Evolutionary conservation across 1,140 invertebrate species (phyloP), one percentile per base, ranked within the genome.

Genomic region (Mactra quadrangularis): DNA sequence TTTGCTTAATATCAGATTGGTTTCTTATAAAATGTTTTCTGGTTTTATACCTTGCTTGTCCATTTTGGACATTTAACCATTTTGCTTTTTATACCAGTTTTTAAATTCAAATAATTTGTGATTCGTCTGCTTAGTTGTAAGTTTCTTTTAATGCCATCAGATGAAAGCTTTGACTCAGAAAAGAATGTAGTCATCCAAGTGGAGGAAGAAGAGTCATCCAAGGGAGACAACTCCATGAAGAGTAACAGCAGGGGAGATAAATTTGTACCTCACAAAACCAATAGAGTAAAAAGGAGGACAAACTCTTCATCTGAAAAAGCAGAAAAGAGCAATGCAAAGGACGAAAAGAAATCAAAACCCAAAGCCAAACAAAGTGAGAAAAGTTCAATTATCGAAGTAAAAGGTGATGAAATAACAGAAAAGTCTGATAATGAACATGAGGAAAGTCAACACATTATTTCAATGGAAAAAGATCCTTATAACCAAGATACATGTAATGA

Each of bases 121-220:
- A n/a, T n/a, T n/a, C 15, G 15, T 41, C 38, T 41, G 38, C 38
- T 41, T 41, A 41, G 38, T 41, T 41, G 6, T 7, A 41, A 41
- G 27, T 57, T 1, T 72, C n/a, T 72, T 19, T 57, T 47, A 35
- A 72, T 72, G 70, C 70, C 31, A 53, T 72, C 70, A 72, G 70
- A 72, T 45, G 66, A 45, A 52, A 52, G 45, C 35, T 17, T 62
- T 68, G 57, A 74, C 11, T 74, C 71, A 35, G 60, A 55, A n/a
- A 55, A 68, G 47, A 68, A 83, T 53, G 70, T 76, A 31, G 71
- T 75, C 17, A 62, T 83, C n/a, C 60, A 62, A 47, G 81, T 83
- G 17, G 81, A 83, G 64, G 76, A 68, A 33, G 81, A 83, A 13
- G 76, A 78, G 27, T 38, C 45, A 0, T 78, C 76, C 0, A 78